Evolutionary conservation across 2,797 vertebrate species (phyloP).

Genomic region (Acipenser transmontanus): DNA sequence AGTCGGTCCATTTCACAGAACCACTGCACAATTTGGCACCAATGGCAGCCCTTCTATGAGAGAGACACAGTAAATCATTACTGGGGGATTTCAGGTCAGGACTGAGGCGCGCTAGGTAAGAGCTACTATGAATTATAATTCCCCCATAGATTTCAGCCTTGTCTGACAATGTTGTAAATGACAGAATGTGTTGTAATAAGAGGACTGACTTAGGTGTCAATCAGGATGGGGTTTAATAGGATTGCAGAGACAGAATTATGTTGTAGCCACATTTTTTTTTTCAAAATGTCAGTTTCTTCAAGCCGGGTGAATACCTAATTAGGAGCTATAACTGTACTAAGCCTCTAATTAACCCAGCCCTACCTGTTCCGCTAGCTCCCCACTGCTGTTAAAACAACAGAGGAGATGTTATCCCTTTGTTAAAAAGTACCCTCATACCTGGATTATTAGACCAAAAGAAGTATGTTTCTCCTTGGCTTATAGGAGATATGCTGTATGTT

Average conservation of each 20-base stretch:
- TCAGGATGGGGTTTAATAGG: not conserved
- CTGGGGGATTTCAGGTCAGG: too few species aligned
- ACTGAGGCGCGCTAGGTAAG: too few species aligned
- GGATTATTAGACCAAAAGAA: too few species aligned
- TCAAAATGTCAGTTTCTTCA: not conserved
- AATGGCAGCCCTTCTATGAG: too few species aligned
- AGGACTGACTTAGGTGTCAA: not conserved
- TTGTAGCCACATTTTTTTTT: not conserved
- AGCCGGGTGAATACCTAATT: not conserved
- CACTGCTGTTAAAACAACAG: not conserved
- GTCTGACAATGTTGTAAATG: not conserved
- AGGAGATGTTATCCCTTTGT: not conserved
- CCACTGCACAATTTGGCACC: too few species aligned
- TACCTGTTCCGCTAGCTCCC: not conserved
- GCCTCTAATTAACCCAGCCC: not conserved
- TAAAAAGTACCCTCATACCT: not conserved
- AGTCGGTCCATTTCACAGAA: not conserved
- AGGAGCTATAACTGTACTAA: not conserved
- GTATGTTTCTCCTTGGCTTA: too few species aligned
- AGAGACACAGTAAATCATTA: too few species aligned
- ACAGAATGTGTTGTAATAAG: not conserved
- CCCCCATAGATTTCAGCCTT: not conserved
- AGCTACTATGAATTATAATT: not conserved
- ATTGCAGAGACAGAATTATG: not conserved
- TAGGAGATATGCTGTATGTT: too few species aligned